Percentiles rank a stretch among this genome's conserved stretches.
Evolutionary conservation across 2,797 vertebrate species (phyloP).

Genomic region (Mastacembelus armatus): DNA sequence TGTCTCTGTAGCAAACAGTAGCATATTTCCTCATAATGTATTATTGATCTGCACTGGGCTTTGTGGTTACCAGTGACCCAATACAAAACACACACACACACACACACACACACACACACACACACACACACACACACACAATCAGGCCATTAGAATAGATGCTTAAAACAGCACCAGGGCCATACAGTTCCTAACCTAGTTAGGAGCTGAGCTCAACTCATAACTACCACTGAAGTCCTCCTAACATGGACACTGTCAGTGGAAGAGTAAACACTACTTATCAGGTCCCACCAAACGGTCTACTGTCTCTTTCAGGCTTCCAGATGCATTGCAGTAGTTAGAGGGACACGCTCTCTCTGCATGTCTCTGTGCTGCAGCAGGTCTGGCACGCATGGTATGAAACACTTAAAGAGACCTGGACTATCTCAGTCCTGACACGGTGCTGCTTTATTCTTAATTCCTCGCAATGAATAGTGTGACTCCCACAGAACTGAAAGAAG

Average conservation of each 20-base stretch:
- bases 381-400: slow-evolving; percentile 46
- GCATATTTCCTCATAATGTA: slow-evolving; percentile 64
- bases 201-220: slow-evolving; percentile 45
- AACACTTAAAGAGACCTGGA: slow-evolving; percentile 43
- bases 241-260: slow-evolving; percentile 38
- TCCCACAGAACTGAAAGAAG: not conserved
- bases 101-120: too few species aligned
- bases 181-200: slow-evolving; percentile 20
- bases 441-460: slow-evolving; percentile 26
- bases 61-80: too few species aligned
- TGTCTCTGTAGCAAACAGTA: too few species aligned
- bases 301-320: slow-evolving; percentile 20
- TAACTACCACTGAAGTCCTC: slow-evolving; percentile 9
- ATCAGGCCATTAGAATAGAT: slow-evolving; percentile 22
- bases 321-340: slow-evolving; percentile 37
- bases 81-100: too few species aligned
- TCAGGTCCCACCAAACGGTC: slow-evolving; percentile 22
- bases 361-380: slow-evolving; percentile 15
- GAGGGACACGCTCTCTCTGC: slow-evolving; percentile 23
- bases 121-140: slow-evolving; percentile 41
- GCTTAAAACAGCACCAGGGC: slow-evolving; percentile 15
- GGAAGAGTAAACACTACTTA: slow-evolving; percentile 39
- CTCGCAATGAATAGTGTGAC: slow-evolving; percentile 1
- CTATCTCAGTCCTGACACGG: slow-evolving; percentile 55
- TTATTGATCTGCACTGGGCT: too few species aligned